phyloP scores from a whole-genome alignment of 2,797 vertebrate genomes.

The Neoniphon sammara region DNA sequence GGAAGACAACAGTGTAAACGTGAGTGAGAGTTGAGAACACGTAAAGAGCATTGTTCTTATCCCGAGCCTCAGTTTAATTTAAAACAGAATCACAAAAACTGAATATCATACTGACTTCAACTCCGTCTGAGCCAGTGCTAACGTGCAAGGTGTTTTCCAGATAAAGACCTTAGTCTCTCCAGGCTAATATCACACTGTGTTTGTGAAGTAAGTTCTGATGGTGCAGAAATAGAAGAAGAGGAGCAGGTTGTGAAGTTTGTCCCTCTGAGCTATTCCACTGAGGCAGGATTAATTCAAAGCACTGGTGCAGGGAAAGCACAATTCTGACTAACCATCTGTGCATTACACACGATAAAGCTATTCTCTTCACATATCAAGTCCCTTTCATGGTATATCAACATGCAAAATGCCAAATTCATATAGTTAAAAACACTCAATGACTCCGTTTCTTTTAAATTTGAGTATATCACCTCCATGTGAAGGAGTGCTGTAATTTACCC shows the following conservation, averaged over 20 bases:
- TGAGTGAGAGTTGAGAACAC: too few relatives aligned
- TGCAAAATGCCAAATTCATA: background rate
- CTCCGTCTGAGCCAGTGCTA: slow-evolving; percentile 10
- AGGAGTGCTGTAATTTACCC: slow-evolving; percentile 14
- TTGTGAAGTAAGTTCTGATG: slow-evolving; percentile 41
- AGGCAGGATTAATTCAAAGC: slow-evolving; percentile 69
- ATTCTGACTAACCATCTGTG: slow-evolving; percentile 71
- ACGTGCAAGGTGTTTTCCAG: slow-evolving; percentile 20
- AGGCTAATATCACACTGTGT: slow-evolving; percentile 46
- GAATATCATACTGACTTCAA: background rate
- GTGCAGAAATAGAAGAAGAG: slow-evolving; percentile 44
- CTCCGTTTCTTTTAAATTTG: slow-evolving; percentile 17
- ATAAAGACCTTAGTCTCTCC: slow-evolving; percentile 21
- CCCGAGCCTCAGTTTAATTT: background rate
- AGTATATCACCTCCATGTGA: slow-evolving; percentile 21
- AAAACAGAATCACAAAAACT: background rate
- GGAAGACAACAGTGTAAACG: too few relatives aligned
- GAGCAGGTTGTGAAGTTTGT: slow-evolving; percentile 58
- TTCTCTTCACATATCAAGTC: slow-evolving; percentile 20
- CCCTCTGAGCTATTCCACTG: slow-evolving; percentile 60
- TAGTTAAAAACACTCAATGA: slow-evolving; percentile 9
- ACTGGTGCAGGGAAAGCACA: slow-evolving; percentile 62
- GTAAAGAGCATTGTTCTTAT: background rate
- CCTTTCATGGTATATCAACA: background rate
- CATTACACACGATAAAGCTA: slow-evolving; percentile 41